Conservation (phyloP, 1,140 invertebrate genomes). For the Drosophila erecta region DNA sequence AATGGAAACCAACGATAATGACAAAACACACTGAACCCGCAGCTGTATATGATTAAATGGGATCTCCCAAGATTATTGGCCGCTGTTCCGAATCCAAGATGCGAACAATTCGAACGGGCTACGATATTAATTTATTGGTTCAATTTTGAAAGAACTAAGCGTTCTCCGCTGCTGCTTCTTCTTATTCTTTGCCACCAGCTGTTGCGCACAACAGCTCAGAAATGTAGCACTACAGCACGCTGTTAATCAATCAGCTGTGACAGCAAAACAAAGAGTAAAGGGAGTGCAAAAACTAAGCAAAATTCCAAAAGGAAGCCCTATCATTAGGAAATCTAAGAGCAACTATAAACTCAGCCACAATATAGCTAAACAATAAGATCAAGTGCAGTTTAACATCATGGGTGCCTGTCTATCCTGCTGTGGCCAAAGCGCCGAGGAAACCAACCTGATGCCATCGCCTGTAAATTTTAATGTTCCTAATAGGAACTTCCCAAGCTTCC, state of each 20-base stretch:
- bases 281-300: slow-evolving; percentile 46
- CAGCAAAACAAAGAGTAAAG: slow-evolving; percentile 59
- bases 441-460: slow-evolving; percentile 75
- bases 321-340: background rate
- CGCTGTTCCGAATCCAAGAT: slow-evolving; percentile 4
- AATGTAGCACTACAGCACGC: background rate
- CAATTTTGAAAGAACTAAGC: slow-evolving; percentile 27
- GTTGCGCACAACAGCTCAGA: slow-evolving; percentile 24
- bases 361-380: background rate
- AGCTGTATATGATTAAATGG: background rate
- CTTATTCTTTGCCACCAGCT: slow-evolving; percentile 32
- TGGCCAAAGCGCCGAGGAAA: slow-evolving; percentile 66
- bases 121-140: slow-evolving; percentile 63
- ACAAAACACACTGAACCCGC: background rate
- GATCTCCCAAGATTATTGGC: slow-evolving; percentile 7
- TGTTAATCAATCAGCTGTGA: slow-evolving; percentile 28
- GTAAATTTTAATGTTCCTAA: slow-evolving; percentile 29
- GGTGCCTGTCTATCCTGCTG: slow-evolving; percentile 62
- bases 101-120: slow-evolving; percentile 28
- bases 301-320: slow-evolving; percentile 7
- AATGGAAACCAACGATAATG: background rate
- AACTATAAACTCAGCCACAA: slow-evolving; percentile 40
- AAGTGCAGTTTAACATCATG: slow-evolving; percentile 33
- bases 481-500: no score
- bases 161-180: slow-evolving; percentile 13